phyloP scores from a whole-genome alignment of 2,797 vertebrate genomes.

The Scyliorhinus canicula region DNA sequence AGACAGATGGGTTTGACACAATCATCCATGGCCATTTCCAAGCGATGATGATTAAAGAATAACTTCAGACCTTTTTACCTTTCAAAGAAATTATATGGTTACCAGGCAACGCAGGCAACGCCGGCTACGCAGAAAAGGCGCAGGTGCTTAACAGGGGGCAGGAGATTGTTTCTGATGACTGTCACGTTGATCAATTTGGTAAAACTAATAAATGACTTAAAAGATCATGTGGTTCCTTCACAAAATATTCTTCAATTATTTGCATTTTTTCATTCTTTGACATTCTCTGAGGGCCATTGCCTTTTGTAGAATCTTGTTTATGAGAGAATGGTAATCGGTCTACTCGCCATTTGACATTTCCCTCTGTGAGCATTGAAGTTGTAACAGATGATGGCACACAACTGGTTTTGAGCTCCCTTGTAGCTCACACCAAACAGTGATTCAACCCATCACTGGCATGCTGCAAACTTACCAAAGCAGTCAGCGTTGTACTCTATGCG shows the following conservation, averaged over 20 bases:
- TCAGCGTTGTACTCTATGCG: background rate
- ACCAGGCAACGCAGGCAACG: background rate
- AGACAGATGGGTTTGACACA: background rate
- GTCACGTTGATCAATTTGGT: background rate
- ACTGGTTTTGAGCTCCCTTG: background rate
- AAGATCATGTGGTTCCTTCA: background rate
- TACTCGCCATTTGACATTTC: background rate
- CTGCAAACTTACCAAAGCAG: background rate
- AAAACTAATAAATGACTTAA: background rate
- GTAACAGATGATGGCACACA: background rate
- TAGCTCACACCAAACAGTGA: background rate
- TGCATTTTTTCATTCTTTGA: too few relatives aligned
- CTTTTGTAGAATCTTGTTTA: background rate
- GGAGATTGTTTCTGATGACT: background rate
- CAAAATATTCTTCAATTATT: background rate
- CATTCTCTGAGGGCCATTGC: background rate
- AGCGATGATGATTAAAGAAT: background rate
- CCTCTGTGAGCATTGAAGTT: background rate
- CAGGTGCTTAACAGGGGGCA: background rate
- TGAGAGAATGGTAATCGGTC: too few relatives aligned
- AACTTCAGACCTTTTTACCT: background rate
- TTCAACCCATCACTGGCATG: background rate
- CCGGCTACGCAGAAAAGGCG: too few relatives aligned
- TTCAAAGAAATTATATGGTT: conserved; percentile 10
- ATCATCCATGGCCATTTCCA: too few relatives aligned